Evolutionary conservation across 2,797 vertebrate species (phyloP), one percentile per base, ranked within the genome.

Genomic region (Microchirus variegatus): DNA sequence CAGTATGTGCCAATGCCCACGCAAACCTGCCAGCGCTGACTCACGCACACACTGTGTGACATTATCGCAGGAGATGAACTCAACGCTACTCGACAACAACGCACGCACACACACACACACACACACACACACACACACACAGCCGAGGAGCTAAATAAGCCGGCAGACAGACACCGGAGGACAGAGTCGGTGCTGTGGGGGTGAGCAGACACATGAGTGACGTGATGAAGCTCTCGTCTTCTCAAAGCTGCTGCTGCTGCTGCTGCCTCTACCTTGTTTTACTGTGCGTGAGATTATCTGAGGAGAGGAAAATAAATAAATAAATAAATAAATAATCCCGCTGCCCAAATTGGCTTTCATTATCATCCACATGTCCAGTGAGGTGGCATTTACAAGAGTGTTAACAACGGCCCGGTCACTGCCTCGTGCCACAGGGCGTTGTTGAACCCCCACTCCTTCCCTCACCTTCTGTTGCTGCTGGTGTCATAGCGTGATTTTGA

Each of bases 51-150:
- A n/a, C 22, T 22, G 3, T 50, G 61, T 80, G 83, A 82, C 77
- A 85, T 85, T 90, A 84, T 66, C 31, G 63, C 71, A 60, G 63
- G 70, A 80, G 85, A 75, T 61, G 36, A 81, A 80, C 67, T 68
- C 40, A 38, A 43, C 73, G 78, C 75, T 59, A 10, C 59, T 67
- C 73, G 70, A 36, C n/a, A 70, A 70, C 75, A 75, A 73, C n/a
- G n/a, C n/a, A n/a, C n/a, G n/a, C n/a, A n/a, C n/a, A n/a, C n/a
- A n/a, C n/a, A n/a, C n/a, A n/a, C n/a, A n/a, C n/a, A n/a, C n/a
- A n/a, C n/a, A n/a, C n/a, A n/a, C n/a, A n/a, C n/a, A n/a, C n/a
- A n/a, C n/a, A n/a, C n/a, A n/a, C 42, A 59, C 72, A 65, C 62
- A 74, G 75, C 74, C 66, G 65, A 78, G 64, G 76, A 70, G 50